Base-by-base conservation (phyloP, 2,113 vertebrate genomes). In the Pelodiscus sinensis region DNA sequence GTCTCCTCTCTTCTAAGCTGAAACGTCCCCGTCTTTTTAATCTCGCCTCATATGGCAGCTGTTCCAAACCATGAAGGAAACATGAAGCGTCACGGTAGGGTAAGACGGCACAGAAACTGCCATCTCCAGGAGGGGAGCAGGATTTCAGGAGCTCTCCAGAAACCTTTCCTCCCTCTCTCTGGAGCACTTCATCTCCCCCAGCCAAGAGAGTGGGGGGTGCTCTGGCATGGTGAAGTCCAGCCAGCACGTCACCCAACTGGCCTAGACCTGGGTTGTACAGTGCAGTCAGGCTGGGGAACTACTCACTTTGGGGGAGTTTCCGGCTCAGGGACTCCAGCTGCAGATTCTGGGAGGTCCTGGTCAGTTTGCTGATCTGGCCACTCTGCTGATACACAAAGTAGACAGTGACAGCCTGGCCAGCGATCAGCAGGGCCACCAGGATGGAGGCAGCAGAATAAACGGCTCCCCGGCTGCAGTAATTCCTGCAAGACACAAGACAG, bases 361-460 rank as follows among this genome's bases (percentile, higher is more conserved):
- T 97, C 91, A 99, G 98, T 13, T 96, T 94, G 92, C 95, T 94
- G 96, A 99, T 98, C 96, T 98, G 98, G 91, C 96, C 94, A 7
- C 94, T 98, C 90, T 99, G 99, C 94, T 97, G 95, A 85, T 98
- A 98, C 80, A 99, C 95, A 82, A 98, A 98, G 98, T 98, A 99
- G 88, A 98, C 54, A 0, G 98, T 99, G 96, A 99, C 98, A 9
- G 98, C 99, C 97, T 99, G 99, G 93, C 99, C 98, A 0, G 96
- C 99, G 19, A 99, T 90, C 52, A 99, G 98, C 95, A 99, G 93
- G 15, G 98, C 98, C 11, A 98, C 98, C 96, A 99, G 97, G 85
- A 99, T 94, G 1, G 99, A 99, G 80, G 99, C 90, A 0, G 97
- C 96, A 0, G 99, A 98, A 25, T 99, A 93, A 92, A 97, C 95